Conservation (phyloP, 1,140 invertebrate species). For the Tribolium castaneum region DNA sequence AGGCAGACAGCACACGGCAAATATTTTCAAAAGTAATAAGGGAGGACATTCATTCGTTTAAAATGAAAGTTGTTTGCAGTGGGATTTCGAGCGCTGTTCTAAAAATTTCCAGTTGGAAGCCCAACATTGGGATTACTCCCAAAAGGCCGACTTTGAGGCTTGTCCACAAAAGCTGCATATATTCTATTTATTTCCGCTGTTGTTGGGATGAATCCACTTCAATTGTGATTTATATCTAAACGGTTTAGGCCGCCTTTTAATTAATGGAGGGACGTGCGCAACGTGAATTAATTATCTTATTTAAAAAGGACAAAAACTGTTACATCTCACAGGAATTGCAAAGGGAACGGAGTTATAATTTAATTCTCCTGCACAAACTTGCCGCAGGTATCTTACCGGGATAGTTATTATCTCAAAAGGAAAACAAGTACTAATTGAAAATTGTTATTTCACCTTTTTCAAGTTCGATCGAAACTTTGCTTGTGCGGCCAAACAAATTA, state of each 20-base stretch:
- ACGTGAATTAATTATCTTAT: background rate
- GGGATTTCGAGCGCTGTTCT: conserved; percentile 27
- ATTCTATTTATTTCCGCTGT: conserved; percentile 5
- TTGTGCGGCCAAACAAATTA: background rate
- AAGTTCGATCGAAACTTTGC: background rate
- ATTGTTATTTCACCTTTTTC: too few relatives aligned
- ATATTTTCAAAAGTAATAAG: conserved; percentile 31
- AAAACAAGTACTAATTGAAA: too few relatives aligned
- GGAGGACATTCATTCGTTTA: conserved; percentile 2
- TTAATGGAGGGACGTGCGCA: background rate
- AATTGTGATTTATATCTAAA: background rate
- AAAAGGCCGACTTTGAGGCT: conserved; percentile 17
- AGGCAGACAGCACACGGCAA: background rate
- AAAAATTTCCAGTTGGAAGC: conserved; percentile 25
- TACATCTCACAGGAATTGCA: background rate
- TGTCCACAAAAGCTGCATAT: conserved; percentile 8
- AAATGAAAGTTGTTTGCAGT: conserved; percentile 19
- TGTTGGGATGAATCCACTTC: background rate
- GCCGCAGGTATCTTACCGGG: background rate
- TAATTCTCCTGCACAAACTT: background rate
- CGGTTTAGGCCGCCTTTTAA: background rate
- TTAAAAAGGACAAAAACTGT: background rate
- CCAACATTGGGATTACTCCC: conserved; percentile 20
- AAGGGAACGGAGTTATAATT: background rate
- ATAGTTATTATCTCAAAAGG: background rate